Evolutionary conservation across 2,888 invertebrate genomes (phyloP).

Genomic region (Leptodirus hochenwartii): DNA sequence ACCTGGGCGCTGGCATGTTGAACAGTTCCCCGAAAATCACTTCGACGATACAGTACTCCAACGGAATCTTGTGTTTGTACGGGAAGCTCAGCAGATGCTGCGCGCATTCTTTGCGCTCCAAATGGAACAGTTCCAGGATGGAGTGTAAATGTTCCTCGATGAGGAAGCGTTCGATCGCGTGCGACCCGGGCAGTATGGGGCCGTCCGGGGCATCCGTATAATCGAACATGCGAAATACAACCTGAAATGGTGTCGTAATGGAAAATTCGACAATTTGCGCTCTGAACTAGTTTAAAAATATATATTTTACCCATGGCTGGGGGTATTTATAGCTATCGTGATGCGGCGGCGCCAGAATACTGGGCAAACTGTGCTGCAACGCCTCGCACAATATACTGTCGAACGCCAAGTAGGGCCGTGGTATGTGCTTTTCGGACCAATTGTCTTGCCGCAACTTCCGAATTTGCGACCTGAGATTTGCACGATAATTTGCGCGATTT

Average conservation of each 20-base stretch:
- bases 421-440: constrained; percentile 95
- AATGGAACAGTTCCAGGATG: constrained; percentile 72
- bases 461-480: too few relatives aligned
- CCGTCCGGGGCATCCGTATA: constrained; percentile 96
- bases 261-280: too few relatives aligned
- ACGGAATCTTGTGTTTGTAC: constrained; percentile 81
- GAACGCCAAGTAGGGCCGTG: constrained; percentile 87
- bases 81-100: constrained; percentile 82
- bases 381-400: constrained; percentile 92
- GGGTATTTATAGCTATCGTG: constrained; percentile 82
- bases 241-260: too few relatives aligned
- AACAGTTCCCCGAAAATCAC: constrained; percentile 91
- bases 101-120: constrained; percentile 90
- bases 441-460: constrained; percentile 81
- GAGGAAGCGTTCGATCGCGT: constrained; percentile 92
- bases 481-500: too few relatives aligned
- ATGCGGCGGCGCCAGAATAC: constrained; percentile 83
- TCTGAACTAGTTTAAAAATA: too few relatives aligned
- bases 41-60: constrained; percentile 97
- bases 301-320: constrained; percentile 84
- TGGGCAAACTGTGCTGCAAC: constrained; percentile 84
- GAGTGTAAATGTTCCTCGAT: constrained; percentile 95
- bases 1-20: constrained; percentile 75
- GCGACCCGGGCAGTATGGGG: constrained; percentile 81
- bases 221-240: constrained; percentile 93